Base-by-base conservation (phyloP, 2,797 vertebrate species). In the Neosilurus hyrtlii region DNA sequence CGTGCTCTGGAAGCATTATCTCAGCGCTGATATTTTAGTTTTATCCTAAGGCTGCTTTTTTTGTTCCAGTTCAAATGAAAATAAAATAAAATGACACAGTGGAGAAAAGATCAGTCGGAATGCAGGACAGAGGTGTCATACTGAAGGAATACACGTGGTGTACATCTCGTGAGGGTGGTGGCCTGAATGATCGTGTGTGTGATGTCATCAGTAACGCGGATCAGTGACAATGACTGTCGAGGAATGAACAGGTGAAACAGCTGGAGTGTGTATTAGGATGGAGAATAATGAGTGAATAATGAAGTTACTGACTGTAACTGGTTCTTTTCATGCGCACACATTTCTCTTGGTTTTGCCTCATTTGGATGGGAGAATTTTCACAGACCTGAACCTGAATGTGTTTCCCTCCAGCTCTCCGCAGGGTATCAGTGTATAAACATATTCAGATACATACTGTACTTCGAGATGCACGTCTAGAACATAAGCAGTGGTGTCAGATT, bases 41-140 rank as follows among this genome's bases (percentile, higher is more conserved):
- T 85, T 79, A n/a, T 79, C 74, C 43, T 78, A 70, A 79, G 43
- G 26, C 57, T 65, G 57, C 4, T 30, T 2, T 82, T 57, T 56
- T 35, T 56, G 30, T 80, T 62, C 16, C 10, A n/a, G n/a, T 18
- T 80, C 81, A 82, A 26, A n/a, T 52, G 22, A 18, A 3, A 56
- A 56, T 14, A 56, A 56, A 16, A 56, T 14, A 63, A 63, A 63
- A 63, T 63, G n/a, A 63, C 16, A 22, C 51, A 7, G 49, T 26
- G 2, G 6, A 12, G 1, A 6, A 70, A 56, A 73, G 4, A 72
- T 49, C 43, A 0, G n/a, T 52, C 8, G 9, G 5, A 74, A 30
- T 30, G 9, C 24, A 73, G 52, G 24, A 56, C 24, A 74, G 15
- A 18, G 26, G 15, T 20, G 52, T 30, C 15, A 20, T 24, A 72